Evolutionary conservation across 2,113 vertebrate species (phyloP), one percentile per base, ranked within the genome.

Genomic region (Scortum barcoo): DNA sequence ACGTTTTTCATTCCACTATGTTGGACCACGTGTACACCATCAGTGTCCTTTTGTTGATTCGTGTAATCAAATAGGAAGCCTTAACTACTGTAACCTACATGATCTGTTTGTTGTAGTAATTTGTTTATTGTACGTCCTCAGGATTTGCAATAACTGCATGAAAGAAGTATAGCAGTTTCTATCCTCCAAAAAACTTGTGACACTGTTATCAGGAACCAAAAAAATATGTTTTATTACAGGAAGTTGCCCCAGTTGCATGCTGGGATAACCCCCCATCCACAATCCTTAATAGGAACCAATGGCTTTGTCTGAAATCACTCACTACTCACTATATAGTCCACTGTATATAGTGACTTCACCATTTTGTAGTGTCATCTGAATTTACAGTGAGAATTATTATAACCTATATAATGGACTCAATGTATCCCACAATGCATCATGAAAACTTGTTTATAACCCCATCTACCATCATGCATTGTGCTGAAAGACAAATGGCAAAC

Each of bases 21-120:
- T 71, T 78, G 81, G 82, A 91, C 84, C 66, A 70, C 73, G 40
- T 73, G 30, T 20, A 66, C 71, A 57, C 50, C 42, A 26, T 58
- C 28, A 75, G 86, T 62, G 69, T 65, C 74, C 30, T 60, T 77
- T 77, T 77, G 10, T 86, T 16, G n/a, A 72, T 51, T 44, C 3
- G 42, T 81, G 66, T 84, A 78, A 76, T 86, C 70, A 63, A 33
- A 90, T 90, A 92, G 82, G 88, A 91, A 92, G 56, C 68, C 80
- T 83, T 82, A 83, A 94, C 89, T 91, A 93, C 92, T 94, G 79
- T 88, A 80, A 84, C 79, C 58, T 77, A 56, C 60, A 50, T 42
- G 26, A 51, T 82, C 19, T 24, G 44, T 73, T 58, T 65, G 54
- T 83, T 36, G 36, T 70, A 87, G 75, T 38, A 60, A 38, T 57